Evolutionary conservation across 2,113 vertebrate genomes (phyloP), one percentile per base, ranked within the genome.

Genomic region (Lutjanus erythropterus): DNA sequence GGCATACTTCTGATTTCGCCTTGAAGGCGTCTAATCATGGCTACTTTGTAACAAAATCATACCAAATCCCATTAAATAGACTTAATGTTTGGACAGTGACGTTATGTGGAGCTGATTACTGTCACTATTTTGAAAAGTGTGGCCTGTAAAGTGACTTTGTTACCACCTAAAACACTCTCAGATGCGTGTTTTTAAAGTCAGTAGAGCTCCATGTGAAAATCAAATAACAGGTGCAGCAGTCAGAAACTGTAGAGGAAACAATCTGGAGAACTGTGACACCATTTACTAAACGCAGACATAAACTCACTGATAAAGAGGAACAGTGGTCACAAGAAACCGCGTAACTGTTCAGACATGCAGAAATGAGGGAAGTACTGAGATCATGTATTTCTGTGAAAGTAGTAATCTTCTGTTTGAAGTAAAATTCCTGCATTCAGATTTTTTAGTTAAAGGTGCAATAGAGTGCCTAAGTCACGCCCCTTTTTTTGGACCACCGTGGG

Each of bases 291-390:
- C 53, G 39, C 5, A 50, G 18, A 39, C 39, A 16, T 0, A 29
- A 15, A n/a, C 7, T 21, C 8, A 33, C 12, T 1, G 27, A 21
- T 16, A 73, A 80, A 83, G 71, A 68, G 81, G 85, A 86, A 91
- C 64, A 18, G 15, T 7, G 21, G 60, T 78, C 77, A 81, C 74
- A 66, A 74, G 58, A 67, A 11, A 12, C 7, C 6, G 19, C 0
- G 18, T 16, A 1, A 18, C 33, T 66, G 65, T 41, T 16, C 44
- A 37, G 23, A 46, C 42, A 29, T 16, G 44, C n/a, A n/a, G n/a
- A n/a, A n/a, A n/a, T n/a, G n/a, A n/a, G n/a, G n/a, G n/a, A n/a
- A n/a, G n/a, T n/a, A n/a, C n/a, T n/a, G n/a, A n/a, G n/a, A n/a
- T n/a, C n/a, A n/a, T n/a, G n/a, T n/a, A n/a, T n/a, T n/a, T n/a